These are phyloP conservation scores for Rotaria macrura DNA, from an alignment of 2,888 invertebrate species.

Conservation along the genomic window DNA sequence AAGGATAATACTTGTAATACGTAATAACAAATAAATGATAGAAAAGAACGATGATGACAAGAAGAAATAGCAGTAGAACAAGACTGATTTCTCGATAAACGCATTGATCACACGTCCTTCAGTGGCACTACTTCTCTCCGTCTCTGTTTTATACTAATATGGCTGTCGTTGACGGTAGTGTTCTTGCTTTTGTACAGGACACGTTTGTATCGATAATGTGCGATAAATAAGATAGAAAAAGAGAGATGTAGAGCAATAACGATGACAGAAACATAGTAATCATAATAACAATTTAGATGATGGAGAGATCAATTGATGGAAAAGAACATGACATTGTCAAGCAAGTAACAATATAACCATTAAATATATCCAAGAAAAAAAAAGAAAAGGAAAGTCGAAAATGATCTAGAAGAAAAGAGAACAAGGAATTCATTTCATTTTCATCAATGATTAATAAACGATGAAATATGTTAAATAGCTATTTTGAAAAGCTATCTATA, in stretches of 20 bases:
- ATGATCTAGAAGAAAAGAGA: neutral
- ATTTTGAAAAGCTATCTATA: neutral
- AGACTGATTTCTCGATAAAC: neutral
- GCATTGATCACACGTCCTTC: neutral
- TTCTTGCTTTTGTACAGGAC: neutral
- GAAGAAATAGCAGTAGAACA: neutral
- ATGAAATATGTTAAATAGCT: neutral
- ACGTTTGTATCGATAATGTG: neutral
- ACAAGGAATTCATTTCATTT: too few relatives aligned
- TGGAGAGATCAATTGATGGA: neutral
- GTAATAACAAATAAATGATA: neutral
- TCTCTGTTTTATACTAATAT: neutral
- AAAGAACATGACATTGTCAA: neutral
- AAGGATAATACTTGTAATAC: neutral
- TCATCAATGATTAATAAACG: neutral
- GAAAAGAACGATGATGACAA: neutral
- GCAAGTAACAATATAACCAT: neutral
- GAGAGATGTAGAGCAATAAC: neutral
- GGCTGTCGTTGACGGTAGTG: neutral
- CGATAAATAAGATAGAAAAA: neutral
- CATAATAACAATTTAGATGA: slow-evolving; percentile 12
- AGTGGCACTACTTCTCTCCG: neutral
- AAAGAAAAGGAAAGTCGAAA: too few relatives aligned
- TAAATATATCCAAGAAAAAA: neutral
- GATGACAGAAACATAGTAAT: neutral